A percentile compares a stretch with the other conserved stretches of the same genome.
Conservation (phyloP, 2,888 invertebrate genomes). For the Melanotus villosus region DNA sequence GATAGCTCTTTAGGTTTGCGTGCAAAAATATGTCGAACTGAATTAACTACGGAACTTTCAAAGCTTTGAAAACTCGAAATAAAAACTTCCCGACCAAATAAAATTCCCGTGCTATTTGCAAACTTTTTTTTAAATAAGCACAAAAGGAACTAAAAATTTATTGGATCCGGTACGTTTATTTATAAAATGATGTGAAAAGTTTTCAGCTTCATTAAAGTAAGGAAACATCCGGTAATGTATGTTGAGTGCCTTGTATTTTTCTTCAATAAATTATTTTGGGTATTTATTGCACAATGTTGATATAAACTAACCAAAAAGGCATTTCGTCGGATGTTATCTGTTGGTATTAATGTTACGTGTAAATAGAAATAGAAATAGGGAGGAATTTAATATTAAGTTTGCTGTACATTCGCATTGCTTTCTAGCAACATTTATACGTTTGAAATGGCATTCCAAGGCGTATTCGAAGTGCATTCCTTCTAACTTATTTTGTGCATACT, state of each 20-base stretch:
- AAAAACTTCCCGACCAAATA: conserved; percentile 9
- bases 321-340: too few species aligned
- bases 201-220: too few species aligned
- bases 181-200: too few species aligned
- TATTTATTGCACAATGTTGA: too few species aligned
- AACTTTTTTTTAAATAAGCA: conserved; percentile 8
- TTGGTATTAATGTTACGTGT: neutral
- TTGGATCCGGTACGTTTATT: neutral
- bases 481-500: neutral
- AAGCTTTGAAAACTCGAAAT: conserved; percentile 13
- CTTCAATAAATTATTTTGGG: too few species aligned
- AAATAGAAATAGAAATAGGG: neutral
- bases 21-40: conserved; percentile 15
- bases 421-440: neutral
- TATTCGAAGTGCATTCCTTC: neutral
- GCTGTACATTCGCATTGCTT: neutral
- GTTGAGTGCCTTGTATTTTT: too few species aligned
- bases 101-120: conserved; percentile 7
- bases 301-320: too few species aligned
- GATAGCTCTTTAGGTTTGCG: neutral
- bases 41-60: conserved; percentile 13
- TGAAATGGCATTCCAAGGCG: neutral
- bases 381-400: conserved; percentile 6
- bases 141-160: conserved; percentile 1
- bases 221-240: too few species aligned